Evolutionary conservation across 2,797 vertebrate genomes (phyloP).

Genomic region (Cryptoblepharus egeriae): DNA sequence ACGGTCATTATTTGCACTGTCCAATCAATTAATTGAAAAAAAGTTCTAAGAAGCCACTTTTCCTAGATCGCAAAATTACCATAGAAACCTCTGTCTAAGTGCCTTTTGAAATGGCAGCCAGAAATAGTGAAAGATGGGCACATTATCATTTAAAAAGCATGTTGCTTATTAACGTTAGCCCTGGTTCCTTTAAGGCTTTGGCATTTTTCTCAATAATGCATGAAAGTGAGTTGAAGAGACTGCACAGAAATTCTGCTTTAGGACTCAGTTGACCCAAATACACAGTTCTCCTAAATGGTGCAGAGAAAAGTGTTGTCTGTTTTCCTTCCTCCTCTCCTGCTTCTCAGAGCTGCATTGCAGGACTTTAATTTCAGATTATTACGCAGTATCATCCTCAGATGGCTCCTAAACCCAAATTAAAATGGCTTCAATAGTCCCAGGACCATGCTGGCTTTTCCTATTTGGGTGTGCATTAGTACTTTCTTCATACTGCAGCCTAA

Average conservation of each 20-base stretch:
- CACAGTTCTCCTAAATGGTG: slow-evolving; percentile 56
- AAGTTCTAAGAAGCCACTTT: background rate
- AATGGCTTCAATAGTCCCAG: slow-evolving; percentile 27
- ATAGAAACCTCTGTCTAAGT: slow-evolving; percentile 8
- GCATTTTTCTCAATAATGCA: slow-evolving; percentile 40
- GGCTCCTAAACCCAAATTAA: slow-evolving; percentile 37
- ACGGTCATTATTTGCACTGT: background rate
- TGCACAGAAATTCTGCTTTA: slow-evolving; percentile 66
- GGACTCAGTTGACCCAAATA: slow-evolving; percentile 73
- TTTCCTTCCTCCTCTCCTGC: background rate
- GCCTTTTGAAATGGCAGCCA: slow-evolving; percentile 39
- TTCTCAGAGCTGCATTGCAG: slow-evolving; percentile 69
- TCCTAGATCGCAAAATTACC: background rate
- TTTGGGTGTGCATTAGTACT: background rate
- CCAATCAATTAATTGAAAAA: background rate
- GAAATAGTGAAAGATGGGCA: slow-evolving; percentile 12
- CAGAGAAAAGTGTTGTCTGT: slow-evolving; percentile 51
- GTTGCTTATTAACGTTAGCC: slow-evolving; percentile 51
- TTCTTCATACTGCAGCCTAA: slow-evolving; percentile 22
- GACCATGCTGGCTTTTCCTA: slow-evolving; percentile 19
- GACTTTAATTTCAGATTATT: slow-evolving; percentile 61
- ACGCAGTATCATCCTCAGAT: slow-evolving; percentile 53
- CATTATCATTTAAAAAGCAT: slow-evolving; percentile 6
- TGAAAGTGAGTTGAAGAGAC: slow-evolving; percentile 64
- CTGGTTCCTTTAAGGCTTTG: slow-evolving; percentile 41